Percentiles rank a stretch among this genome's conserved stretches.
phyloP scores from a whole-genome alignment of 2,113 vertebrate species.

The Datnioides undecimradiatus region DNA sequence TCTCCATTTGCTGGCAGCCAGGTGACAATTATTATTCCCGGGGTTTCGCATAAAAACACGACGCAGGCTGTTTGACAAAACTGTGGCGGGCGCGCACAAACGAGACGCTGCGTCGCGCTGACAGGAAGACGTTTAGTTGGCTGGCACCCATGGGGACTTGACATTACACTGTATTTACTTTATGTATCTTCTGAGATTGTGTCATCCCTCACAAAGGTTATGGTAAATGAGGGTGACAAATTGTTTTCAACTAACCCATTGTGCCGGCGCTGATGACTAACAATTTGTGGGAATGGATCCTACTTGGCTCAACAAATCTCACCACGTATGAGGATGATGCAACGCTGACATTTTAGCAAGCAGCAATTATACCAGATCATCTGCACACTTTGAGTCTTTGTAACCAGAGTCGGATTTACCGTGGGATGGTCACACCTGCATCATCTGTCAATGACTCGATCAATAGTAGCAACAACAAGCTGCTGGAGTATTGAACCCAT shows the following conservation, averaged over 20 bases:
- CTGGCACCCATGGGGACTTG: slow-evolving; percentile 8
- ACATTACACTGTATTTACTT: slow-evolving; percentile 9
- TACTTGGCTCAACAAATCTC: slow-evolving; percentile 66
- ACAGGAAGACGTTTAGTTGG: slow-evolving; percentile 22
- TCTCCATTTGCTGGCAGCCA: slow-evolving; percentile 36
- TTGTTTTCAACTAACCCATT: slow-evolving; percentile 68
- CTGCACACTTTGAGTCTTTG: slow-evolving; percentile 38
- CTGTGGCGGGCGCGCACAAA: neutral
- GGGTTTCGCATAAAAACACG: slow-evolving; percentile 22
- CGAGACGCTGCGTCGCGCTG: neutral
- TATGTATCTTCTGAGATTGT: slow-evolving; percentile 44
- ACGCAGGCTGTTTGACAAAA: slow-evolving; percentile 17
- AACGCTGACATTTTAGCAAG: slow-evolving; percentile 68
- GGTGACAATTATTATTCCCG: slow-evolving; percentile 35
- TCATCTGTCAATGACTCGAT: slow-evolving; percentile 9
- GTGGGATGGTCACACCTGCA: slow-evolving; percentile 9
- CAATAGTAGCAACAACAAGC: neutral
- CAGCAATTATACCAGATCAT: slow-evolving; percentile 52
- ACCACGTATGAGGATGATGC: slow-evolving; percentile 69
- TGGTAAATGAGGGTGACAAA: slow-evolving; percentile 65
- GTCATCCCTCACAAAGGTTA: slow-evolving; percentile 65
- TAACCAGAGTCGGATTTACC: slow-evolving; percentile 10
- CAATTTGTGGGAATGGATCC: slow-evolving; percentile 70
- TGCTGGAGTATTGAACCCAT: neutral
- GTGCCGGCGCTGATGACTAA: slow-evolving; percentile 73